phyloP scores from a whole-genome alignment of 2,113 vertebrate species.

The Plecotus auritus region DNA sequence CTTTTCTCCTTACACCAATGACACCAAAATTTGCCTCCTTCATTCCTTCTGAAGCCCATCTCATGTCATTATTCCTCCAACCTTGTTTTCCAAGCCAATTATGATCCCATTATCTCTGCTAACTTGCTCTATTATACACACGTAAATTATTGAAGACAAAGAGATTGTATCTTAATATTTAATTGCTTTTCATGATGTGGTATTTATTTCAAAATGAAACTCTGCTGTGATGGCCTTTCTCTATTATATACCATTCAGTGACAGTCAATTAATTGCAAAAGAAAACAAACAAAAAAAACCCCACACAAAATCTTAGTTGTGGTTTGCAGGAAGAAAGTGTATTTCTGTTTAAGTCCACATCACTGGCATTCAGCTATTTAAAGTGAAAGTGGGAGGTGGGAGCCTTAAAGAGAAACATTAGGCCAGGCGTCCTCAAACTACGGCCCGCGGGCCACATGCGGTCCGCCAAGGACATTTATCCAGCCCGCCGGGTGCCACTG shows the following conservation, averaged over 20 bases:
- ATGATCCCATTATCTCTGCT: conserved; percentile 62
- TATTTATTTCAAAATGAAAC: conserved; percentile 70
- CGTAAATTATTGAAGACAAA: conserved; percentile 35
- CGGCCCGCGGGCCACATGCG: no score
- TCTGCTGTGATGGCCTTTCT: conserved; percentile 37
- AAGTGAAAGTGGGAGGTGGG: neutral
- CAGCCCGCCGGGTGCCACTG: no score
- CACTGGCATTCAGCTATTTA: neutral
- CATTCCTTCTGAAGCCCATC: conserved; percentile 39
- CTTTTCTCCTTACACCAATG: conserved; percentile 39
- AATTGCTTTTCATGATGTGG: conserved; percentile 61
- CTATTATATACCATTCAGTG: conserved; percentile 40
- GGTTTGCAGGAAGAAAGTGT: neutral
- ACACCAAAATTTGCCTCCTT: conserved; percentile 29
- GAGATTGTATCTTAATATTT: conserved; percentile 51
- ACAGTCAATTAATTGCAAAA: conserved; percentile 54
- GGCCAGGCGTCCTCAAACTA: no score
- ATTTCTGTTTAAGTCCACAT: neutral
- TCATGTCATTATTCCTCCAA: conserved; percentile 56
- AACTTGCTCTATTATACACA: conserved; percentile 51
- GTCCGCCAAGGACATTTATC: no score
- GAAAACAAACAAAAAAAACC: conserved; percentile 15
- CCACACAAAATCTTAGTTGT: neutral
- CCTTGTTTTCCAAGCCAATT: conserved; percentile 71
- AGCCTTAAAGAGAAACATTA: neutral